phyloP scores from a whole-genome alignment of 37 sponge, comb jelly and placozoan species.

The Agelas oroides region DNA sequence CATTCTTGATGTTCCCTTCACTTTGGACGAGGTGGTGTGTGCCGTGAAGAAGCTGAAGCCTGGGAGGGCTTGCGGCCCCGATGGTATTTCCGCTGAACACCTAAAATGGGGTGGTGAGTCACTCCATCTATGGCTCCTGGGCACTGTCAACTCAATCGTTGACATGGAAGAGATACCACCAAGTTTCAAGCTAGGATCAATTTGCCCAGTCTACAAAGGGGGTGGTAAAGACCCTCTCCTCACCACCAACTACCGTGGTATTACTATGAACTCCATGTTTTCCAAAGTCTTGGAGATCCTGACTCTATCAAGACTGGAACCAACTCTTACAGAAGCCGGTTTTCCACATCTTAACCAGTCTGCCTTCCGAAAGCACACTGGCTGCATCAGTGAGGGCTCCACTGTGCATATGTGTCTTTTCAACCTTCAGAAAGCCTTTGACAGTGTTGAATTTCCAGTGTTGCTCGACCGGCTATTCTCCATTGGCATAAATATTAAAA shows the following conservation, averaged over 20 bases:
- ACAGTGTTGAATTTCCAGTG: not conserved
- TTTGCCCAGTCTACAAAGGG: not conserved
- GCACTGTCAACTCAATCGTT: not conserved
- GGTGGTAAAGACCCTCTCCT: not conserved
- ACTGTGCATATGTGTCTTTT: not conserved
- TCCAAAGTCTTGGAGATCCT: not conserved
- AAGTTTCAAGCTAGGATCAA: not conserved
- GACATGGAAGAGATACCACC: not conserved
- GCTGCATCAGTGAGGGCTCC: not conserved
- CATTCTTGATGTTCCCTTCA: too few relatives aligned
- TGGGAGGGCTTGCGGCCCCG: not conserved
- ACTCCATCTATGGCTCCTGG: not conserved
- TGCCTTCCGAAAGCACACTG: not conserved
- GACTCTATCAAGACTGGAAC: not conserved
- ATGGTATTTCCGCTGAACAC: not conserved
- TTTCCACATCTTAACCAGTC: not conserved
- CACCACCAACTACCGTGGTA: not conserved
- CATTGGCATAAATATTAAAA: not conserved
- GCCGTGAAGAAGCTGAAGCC: not conserved
- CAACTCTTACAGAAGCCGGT: not conserved
- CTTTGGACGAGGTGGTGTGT: not conserved
- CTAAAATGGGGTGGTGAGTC: not conserved
- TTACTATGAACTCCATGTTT: not conserved
- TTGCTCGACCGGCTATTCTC: not conserved
- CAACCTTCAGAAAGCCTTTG: conserved; percentile 4